Evolutionary conservation across 2,113 vertebrate species (phyloP), one percentile per base, ranked within the genome.

Genomic region (Thunnus thynnus): DNA sequence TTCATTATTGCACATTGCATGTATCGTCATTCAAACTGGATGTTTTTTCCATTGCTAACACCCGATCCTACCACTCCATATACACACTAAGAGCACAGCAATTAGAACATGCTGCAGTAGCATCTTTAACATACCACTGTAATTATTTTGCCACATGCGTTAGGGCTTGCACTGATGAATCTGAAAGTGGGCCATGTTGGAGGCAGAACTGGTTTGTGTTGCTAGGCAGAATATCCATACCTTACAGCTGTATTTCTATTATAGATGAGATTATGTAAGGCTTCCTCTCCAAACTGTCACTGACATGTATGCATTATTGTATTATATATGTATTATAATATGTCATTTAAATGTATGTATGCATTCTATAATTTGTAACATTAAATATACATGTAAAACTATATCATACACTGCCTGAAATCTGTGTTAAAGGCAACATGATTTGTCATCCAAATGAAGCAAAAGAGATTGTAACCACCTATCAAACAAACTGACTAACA

Each of bases 221-320:
- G 82, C 92, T 58, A 76, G 81, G 92, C 83, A 89, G 88, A 88
- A 77, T 63, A 64, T 80, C 36, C 52, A 48, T 48, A 55, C 13
- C 41, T 72, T 67, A 12, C 51, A 71, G 73, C 75, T 79, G 63
- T 32, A 77, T 55, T 64, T 47, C 17, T 17, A 55, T 30, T 64
- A 85, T 27, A 18, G 16, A 61, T 80, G 63, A 76, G 72, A 78
- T 68, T 66, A 56, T 61, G 52, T 81, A 48, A 89, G 16, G 41
- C 54, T 18, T 41, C 36, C 8, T 2, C 36, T 41, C 36, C 36
- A 56, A 32, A n/a, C 9, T 56, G 17, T 61, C 30, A 46, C 12
- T 17, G 13, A 62, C n/a, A 44, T 52, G 16, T 62, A 22, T 63
- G 17, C 8, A 30, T 30, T 30, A 30, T 30, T 30, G 27, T 2